Percentiles rank a stretch among this genome's conserved stretches.
These are phyloP conservation scores for Harlomillsia oculata DNA, from an alignment of 1,140 invertebrate genomes.

Conservation along the genomic window DNA sequence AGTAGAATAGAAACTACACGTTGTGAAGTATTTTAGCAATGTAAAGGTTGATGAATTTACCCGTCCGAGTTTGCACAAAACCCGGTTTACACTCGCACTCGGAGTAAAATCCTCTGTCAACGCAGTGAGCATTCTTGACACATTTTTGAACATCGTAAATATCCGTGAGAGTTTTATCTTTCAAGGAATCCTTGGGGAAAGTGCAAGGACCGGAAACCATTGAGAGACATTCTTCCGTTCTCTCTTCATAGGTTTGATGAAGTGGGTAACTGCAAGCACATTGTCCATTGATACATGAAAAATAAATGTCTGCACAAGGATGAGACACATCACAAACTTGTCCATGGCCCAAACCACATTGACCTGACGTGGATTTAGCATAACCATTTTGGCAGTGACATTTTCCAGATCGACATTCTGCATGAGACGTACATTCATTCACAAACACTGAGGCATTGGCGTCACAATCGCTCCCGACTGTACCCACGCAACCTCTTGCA, in stretches of 20 bases:
- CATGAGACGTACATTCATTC: constrained; percentile 2
- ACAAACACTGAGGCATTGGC: not conserved
- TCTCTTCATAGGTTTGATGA: constrained; percentile 2
- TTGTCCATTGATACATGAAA: not conserved
- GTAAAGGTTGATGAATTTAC: not conserved
- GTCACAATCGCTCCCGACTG: not conserved
- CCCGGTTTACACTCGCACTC: constrained; percentile 13
- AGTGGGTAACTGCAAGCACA: constrained; percentile 3
- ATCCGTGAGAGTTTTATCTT: constrained; percentile 1
- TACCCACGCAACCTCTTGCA: not conserved
- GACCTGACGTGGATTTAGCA: constrained; percentile 5
- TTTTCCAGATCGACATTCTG: not conserved
- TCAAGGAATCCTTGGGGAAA: constrained; percentile 4
- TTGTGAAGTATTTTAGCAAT: not conserved
- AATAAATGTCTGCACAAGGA: constrained; percentile 11
- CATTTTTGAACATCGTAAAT: constrained; percentile 12
- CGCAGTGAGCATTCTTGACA: constrained; percentile 9
- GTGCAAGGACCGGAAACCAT: constrained; percentile 10
- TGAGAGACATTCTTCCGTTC: constrained; percentile 1
- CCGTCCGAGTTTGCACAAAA: constrained; percentile 3
- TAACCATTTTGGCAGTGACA: constrained; percentile 3
- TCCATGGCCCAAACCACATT: constrained; percentile 6
- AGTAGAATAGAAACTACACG: no score
- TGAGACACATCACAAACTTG: not conserved
- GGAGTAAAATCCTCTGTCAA: constrained; percentile 9